These are phyloP conservation scores for Drosophila biarmipes DNA, from an alignment of 1,140 invertebrate species.

Conservation along the genomic window DNA sequence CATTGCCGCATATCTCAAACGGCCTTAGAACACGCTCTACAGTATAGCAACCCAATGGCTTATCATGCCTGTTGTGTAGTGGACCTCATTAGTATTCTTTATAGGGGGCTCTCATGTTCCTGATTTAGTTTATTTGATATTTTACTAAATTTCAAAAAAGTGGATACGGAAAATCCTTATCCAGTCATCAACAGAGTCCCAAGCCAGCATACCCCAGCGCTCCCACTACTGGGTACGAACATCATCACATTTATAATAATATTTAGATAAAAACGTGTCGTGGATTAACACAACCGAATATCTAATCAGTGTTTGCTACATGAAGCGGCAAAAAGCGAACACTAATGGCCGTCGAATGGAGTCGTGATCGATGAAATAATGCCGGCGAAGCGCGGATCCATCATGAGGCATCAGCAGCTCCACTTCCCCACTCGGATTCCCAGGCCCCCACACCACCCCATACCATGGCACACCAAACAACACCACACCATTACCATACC, in stretches of 20 bases:
- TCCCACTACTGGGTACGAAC: neutral
- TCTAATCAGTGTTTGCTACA: constrained; percentile 12
- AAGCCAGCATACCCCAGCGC: neutral
- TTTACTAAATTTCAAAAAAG: no score
- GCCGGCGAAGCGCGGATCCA: constrained; percentile 11
- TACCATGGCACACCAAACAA: no score
- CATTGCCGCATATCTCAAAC: neutral
- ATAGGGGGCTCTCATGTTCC: no score
- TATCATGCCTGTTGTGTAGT: no score
- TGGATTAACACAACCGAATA: constrained; percentile 14
- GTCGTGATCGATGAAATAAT: constrained; percentile 48
- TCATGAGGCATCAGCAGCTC: constrained; percentile 3
- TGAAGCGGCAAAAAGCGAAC: constrained; percentile 6
- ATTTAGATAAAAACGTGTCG: constrained; percentile 24
- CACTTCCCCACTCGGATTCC: constrained; percentile 17
- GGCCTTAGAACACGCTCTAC: no score
- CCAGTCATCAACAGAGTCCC: no score
- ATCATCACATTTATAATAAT: constrained; percentile 11
- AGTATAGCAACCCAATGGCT: no score
- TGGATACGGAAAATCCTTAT: no score
- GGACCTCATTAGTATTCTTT: no score
- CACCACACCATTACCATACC: constrained; percentile 18
- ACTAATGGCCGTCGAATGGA: constrained; percentile 8
- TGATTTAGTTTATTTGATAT: no score
- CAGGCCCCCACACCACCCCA: constrained; percentile 8